Conservation (phyloP, 2,797 vertebrate species). For the Salarias fasciatus region DNA sequence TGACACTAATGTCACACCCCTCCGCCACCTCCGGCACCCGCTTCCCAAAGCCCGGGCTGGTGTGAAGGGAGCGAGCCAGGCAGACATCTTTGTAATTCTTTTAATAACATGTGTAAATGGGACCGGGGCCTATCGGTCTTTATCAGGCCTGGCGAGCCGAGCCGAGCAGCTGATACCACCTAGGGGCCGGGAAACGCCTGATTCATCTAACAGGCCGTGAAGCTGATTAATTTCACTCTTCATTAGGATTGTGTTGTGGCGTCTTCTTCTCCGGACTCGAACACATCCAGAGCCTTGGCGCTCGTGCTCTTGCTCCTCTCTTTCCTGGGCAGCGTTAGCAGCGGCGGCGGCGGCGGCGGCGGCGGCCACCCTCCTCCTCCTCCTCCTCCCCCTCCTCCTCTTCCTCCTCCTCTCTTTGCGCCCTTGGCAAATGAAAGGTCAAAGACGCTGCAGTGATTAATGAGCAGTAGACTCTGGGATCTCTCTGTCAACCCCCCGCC, state of each 20-base stretch:
- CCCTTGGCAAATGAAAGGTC: constrained; percentile 92
- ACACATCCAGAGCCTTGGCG: constrained; percentile 50
- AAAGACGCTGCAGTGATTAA: constrained; percentile 89
- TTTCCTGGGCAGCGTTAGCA: constrained; percentile 59
- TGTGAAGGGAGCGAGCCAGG: constrained; percentile 66
- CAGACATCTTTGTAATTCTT: constrained; percentile 81
- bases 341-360: constrained; percentile 41
- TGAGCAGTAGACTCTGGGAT: constrained; percentile 86
- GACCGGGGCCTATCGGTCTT: constrained; percentile 79
- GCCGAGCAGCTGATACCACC: constrained; percentile 81
- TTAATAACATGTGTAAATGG: constrained; percentile 83
- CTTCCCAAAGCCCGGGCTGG: constrained; percentile 66
- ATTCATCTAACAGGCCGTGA: constrained; percentile 82
- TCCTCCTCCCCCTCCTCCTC: too few species aligned
- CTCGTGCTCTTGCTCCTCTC: constrained; percentile 52
- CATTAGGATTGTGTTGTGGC: constrained; percentile 82
- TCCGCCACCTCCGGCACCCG: constrained; percentile 70
- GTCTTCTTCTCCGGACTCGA: constrained; percentile 79
- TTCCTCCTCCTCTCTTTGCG: constrained; percentile 76
- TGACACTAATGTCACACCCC: constrained; percentile 67
- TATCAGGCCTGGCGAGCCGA: constrained; percentile 74
- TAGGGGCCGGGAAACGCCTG: constrained; percentile 80
- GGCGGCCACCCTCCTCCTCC: constrained; percentile 69
- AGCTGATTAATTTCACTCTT: constrained; percentile 89
- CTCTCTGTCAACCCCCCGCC: constrained; percentile 81